These are phyloP conservation scores for Smutsia temminckii DNA, from an alignment of 2,797 vertebrate species.

Conservation along the genomic window DNA sequence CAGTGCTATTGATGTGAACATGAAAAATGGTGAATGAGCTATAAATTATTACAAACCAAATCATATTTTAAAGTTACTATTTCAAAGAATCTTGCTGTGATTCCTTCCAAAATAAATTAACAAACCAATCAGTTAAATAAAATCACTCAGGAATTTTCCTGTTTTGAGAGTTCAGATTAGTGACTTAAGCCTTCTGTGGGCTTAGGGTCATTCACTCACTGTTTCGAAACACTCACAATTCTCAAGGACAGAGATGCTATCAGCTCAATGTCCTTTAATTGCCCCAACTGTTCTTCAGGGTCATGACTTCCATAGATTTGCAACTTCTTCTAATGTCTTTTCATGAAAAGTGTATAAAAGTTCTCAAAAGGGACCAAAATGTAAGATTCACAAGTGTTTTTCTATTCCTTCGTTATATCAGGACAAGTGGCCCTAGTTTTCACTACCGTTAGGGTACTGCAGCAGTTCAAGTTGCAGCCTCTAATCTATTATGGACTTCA, in stretches of 20 bases:
- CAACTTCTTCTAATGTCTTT: not conserved
- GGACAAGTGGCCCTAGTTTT: not conserved
- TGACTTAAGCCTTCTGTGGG: not conserved
- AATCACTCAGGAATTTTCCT: not conserved
- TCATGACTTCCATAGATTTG: not conserved
- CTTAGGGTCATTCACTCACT: not conserved
- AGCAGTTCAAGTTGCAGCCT: conserved; percentile 8
- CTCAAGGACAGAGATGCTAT: not conserved
- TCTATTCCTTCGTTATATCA: not conserved
- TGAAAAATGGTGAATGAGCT: not conserved
- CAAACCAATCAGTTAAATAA: not conserved
- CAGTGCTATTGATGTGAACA: not conserved
- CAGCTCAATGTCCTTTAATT: not conserved
- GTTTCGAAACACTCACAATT: not conserved
- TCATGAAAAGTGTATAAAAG: not conserved
- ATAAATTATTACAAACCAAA: not conserved
- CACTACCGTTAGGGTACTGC: not conserved
- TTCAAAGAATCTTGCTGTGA: not conserved
- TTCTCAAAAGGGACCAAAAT: not conserved
- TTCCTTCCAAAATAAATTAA: conserved; percentile 34
- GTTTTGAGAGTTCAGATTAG: not conserved
- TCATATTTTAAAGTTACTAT: not conserved
- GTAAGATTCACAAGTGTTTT: not conserved
- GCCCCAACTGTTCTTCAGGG: not conserved
- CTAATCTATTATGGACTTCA: not conserved